Evolutionary conservation across 2,888 invertebrate species (phyloP), one percentile per base, ranked within the genome.

Genomic region (Mactromeris polynyma): DNA sequence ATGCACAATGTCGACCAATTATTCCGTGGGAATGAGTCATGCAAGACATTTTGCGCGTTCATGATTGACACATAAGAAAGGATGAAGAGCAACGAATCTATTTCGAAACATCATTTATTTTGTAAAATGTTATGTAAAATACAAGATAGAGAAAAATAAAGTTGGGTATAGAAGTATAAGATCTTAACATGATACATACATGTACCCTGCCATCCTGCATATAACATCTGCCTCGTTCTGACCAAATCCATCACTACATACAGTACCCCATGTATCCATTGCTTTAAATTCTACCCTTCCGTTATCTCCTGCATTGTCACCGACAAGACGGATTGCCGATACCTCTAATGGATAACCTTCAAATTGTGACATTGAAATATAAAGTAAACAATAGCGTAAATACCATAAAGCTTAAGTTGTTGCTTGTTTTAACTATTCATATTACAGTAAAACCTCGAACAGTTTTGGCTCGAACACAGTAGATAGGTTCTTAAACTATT

Each of bases 201-300:
- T 21, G 36, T 79, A 79, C 0, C 79, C 79, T 40, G 58, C 58
- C 58, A 64, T 64, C n/a, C 77, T 77, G 31, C 77, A 77, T 36
- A 77, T 33, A 3, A 77, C 77, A 38, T 36, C 36, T 19, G 77
- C 77, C 38, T 77, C 77, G 21, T 36, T 40, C n/a, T 21, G 19
- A 40, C 40, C 77, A 36, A 77, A 77, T 0, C 31, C 21, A n/a
- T 77, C 77, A 77, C 40, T 40, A 7, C 77, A 77, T 7, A 77
- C 77, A 36, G 77, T 77, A 14, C 77, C 77, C 77, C 77, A 77
- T 38, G 36, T 33, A 21, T 7, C 17, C 77, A 77, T 36, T 36
- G 7, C 36, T 77, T 77, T 19, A n/a, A 77, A 31, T 77, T 77
- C 77, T 40, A 77, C 77, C 36, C 77, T 17, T 4, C 77, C 77